Conservation (phyloP, 1,140 invertebrate species). For the Aethina tumida region DNA sequence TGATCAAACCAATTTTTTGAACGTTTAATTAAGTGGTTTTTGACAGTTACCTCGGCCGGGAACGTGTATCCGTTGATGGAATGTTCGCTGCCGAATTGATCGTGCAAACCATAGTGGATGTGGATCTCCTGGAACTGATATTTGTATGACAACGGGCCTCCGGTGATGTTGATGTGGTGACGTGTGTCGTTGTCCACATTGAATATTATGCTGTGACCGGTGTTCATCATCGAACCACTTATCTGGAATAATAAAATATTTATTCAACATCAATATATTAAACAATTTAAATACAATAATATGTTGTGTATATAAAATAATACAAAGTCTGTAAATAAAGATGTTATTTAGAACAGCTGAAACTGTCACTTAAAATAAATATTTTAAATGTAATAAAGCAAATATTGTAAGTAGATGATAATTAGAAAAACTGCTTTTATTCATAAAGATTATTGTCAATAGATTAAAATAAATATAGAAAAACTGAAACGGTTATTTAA, state of each 20-base stretch:
- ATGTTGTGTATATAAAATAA: no score
- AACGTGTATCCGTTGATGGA: constrained; percentile 84
- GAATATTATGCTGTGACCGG: constrained; percentile 89
- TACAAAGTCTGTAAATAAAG: no score
- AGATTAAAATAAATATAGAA: no score
- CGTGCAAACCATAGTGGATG: constrained; percentile 77
- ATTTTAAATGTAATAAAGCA: no score
- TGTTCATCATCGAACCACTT: constrained; percentile 79
- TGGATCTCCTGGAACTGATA: constrained; percentile 90
- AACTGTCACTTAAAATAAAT: no score
- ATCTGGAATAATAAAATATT: constrained; percentile 45
- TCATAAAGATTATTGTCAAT: no score
- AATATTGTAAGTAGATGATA: no score
- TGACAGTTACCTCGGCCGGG: constrained; percentile 76
- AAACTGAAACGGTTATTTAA: no score
- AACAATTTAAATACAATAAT: constrained; percentile 1
- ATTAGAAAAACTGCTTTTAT: no score
- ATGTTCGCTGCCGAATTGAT: constrained; percentile 83
- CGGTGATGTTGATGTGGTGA: constrained; percentile 82
- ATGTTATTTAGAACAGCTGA: no score
- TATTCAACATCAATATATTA: neutral
- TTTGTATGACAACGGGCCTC: constrained; percentile 88
- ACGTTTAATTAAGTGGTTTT: constrained; percentile 4
- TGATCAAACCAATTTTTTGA: no score
- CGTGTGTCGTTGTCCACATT: constrained; percentile 75